Conservation (phyloP, 2,113 vertebrate genomes). For the Athene cunicularia region DNA sequence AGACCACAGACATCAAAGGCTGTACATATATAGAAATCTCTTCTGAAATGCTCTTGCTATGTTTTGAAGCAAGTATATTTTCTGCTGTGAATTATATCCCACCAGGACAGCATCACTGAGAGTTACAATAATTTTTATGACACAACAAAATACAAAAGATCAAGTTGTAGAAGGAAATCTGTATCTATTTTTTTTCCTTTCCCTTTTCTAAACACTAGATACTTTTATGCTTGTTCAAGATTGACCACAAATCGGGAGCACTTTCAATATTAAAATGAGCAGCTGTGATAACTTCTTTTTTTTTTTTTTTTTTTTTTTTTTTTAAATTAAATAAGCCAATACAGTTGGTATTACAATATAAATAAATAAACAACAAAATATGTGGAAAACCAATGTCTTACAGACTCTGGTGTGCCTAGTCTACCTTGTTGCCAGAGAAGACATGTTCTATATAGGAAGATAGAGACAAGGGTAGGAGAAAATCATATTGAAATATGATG, state of each 20-base stretch:
- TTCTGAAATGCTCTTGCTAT: background rate
- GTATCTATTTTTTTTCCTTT: background rate
- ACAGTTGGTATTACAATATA: background rate
- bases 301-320: background rate
- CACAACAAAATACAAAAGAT: background rate
- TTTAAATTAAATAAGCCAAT: background rate
- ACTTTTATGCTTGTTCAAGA: background rate
- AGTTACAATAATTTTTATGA: background rate
- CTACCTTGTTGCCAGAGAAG: background rate
- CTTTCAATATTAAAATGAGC: background rate
- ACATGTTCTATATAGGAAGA: background rate
- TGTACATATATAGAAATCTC: background rate
- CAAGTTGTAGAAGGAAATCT: background rate
- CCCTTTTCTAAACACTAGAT: background rate
- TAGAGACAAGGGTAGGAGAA: background rate
- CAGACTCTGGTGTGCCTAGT: background rate
- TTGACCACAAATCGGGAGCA: background rate
- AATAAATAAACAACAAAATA: background rate
- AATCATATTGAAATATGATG: background rate
- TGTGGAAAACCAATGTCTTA: background rate
- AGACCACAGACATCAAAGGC: background rate
- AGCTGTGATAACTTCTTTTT: background rate
- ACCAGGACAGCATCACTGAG: background rate
- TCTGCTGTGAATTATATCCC: background rate
- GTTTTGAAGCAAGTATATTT: background rate